A percentile compares a stretch with the other conserved stretches of the same genome.
phyloP scores from a whole-genome alignment of 2,797 vertebrate genomes.

The Sebastiscus tertius region DNA sequence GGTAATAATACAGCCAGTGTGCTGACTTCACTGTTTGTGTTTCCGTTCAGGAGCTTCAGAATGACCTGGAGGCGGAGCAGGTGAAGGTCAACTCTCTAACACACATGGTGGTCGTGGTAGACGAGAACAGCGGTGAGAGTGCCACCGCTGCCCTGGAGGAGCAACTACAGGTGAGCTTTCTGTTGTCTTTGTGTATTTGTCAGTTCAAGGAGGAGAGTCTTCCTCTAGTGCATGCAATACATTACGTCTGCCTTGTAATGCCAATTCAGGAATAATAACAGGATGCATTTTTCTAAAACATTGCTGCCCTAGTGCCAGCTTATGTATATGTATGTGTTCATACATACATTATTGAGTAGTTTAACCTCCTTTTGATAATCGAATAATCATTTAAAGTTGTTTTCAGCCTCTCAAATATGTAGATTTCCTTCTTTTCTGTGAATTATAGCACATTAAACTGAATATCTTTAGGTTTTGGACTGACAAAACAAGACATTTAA shows the following conservation, averaged over 20 bases:
- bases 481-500: too few relatives aligned
- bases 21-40: constrained; percentile 23
- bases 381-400: too few relatives aligned
- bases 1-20: constrained; percentile 12
- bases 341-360: background rate
- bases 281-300: background rate
- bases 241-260: background rate
- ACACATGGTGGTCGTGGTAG: constrained; percentile 99
- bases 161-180: constrained; percentile 89
- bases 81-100: constrained; percentile 98
- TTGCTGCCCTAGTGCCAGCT: background rate
- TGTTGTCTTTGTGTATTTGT: background rate
- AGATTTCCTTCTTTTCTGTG: background rate
- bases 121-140: constrained; percentile 93
- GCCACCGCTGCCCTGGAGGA: constrained; percentile 93
- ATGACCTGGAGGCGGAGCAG: constrained; percentile 94
- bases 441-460: background rate
- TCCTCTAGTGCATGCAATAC: background rate
- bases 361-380: background rate
- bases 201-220: background rate
- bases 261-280: background rate
- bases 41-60: constrained; percentile 88
- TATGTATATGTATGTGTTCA: background rate
- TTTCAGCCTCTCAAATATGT: rapidly evolving
- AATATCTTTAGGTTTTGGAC: background rate